These are phyloP conservation scores for Gymnoscopelus braueri DNA, from an alignment of 2,797 vertebrate species.

Conservation along the genomic window DNA sequence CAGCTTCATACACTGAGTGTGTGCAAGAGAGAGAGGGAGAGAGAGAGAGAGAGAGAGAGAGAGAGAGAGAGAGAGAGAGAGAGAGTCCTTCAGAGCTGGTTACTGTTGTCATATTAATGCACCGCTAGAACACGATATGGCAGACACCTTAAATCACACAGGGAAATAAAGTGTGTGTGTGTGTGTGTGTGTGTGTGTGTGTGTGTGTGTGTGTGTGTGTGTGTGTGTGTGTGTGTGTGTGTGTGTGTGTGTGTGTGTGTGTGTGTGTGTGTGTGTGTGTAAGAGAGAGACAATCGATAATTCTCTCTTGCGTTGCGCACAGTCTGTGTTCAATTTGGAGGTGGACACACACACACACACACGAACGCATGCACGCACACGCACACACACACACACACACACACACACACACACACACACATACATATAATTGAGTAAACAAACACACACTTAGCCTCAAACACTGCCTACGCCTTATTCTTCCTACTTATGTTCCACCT, in stretches of 20 bases:
- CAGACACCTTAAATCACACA: constrained; percentile 25
- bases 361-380: background rate
- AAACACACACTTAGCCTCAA: too few species aligned
- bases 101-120: constrained; percentile 39
- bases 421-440: background rate
- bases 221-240: background rate
- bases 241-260: constrained; percentile 8
- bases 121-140: constrained; percentile 30
- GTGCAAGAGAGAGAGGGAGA: background rate
- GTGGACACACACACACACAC: constrained; percentile 10
- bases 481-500: background rate
- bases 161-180: background rate
- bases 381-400: background rate
- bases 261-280: constrained; percentile 6
- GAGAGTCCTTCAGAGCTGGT: constrained; percentile 2
- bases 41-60: too few species aligned
- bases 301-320: constrained; percentile 31
- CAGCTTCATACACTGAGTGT: background rate
- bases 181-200: constrained; percentile 8
- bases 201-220: constrained; percentile 8
- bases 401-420: background rate
- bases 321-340: constrained; percentile 47
- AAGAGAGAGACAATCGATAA: too few species aligned
- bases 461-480: background rate
- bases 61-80: too few species aligned